These are phyloP conservation scores for Monoplex corrugatus DNA, from an alignment of 2,888 invertebrate genomes.

Conservation along the genomic window DNA sequence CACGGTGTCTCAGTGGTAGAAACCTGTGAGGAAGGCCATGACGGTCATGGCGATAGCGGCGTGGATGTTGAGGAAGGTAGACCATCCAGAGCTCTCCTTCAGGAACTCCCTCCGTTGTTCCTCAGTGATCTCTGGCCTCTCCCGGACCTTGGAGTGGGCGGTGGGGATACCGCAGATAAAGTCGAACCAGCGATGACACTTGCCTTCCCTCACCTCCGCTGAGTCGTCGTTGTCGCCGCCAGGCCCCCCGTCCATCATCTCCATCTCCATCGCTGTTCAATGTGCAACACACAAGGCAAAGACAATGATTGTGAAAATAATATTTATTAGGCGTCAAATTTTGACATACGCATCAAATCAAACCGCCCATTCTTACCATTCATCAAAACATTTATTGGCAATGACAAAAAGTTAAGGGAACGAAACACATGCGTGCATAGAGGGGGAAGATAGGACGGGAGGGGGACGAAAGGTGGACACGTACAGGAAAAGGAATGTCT, in stretches of 20 bases:
- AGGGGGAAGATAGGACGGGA: too few species aligned
- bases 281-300: background rate
- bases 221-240: background rate
- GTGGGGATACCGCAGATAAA: conserved; percentile 68
- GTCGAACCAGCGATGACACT: conserved; percentile 62
- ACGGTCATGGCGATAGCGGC: conserved; percentile 67
- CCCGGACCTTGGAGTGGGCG: conserved; percentile 21
- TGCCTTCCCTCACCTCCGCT: conserved; percentile 31
- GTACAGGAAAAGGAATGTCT: too few species aligned
- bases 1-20: conserved; percentile 65
- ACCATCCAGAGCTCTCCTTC: conserved; percentile 64
- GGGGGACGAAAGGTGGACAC: too few species aligned
- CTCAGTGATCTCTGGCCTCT: conserved; percentile 55
- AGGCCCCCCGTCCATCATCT: background rate
- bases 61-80: conserved; percentile 68
- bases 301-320: background rate
- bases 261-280: conserved; percentile 32
- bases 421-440: too few species aligned
- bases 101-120: conserved; percentile 64
- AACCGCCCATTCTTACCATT: too few species aligned
- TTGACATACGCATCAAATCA: too few species aligned
- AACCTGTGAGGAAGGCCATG: conserved; percentile 71
- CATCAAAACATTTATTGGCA: too few species aligned
- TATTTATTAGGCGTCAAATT: too few species aligned
- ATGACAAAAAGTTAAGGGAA: too few species aligned